Base-by-base conservation (phyloP, 2,797 vertebrate genomes). In the Argentina silus region DNA sequence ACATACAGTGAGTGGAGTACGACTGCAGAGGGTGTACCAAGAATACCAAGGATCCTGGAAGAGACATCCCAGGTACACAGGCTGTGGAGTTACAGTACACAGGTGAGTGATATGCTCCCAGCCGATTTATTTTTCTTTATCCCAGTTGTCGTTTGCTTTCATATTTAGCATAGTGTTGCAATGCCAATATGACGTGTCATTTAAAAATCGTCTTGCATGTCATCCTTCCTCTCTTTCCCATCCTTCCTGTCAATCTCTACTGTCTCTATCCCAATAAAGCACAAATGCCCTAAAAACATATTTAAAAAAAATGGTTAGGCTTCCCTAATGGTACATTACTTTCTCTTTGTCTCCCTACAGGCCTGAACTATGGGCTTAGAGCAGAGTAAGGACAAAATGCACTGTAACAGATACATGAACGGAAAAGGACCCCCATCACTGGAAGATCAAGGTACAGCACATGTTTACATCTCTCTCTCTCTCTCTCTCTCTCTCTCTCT, bases 331-430 rank as follows among this genome's bases (percentile, higher is more conserved):
- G 27, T 61, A 11, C 7, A 12, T 15, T 61, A 12, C 11, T 72
- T 42, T 83, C 17, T 65, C 48, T 60, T 8, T 53, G 7, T 56
- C 45, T 9, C 61, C 3, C 45, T 72, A 27, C 17, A 15, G 53
- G 6, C 0, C 56, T 48, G 21, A 85, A 81, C 48, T 7, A 93
- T 93, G 92, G 92, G 92, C 36, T 78, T 86, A 43, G 43, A 44
- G 55, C 84, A 91, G 45, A 93, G 91, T 86, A 91, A 76, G 3
- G 83, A 91, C 0, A 93, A 79, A 50, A 43, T 93, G 10, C 50
- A 91, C 70, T 93, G 89, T 74, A 93, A 86, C 78, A 87, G 83
- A 17, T 93, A 89, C 60, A 77, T 93, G 72, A 66, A 85, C 1
- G 89, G 90, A 43, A 48, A 90, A 1, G 90, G 89, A 56, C 91